These are phyloP conservation scores for Haemorhous mexicanus DNA, from an alignment of 2,113 vertebrate species.

Conservation along the genomic window DNA sequence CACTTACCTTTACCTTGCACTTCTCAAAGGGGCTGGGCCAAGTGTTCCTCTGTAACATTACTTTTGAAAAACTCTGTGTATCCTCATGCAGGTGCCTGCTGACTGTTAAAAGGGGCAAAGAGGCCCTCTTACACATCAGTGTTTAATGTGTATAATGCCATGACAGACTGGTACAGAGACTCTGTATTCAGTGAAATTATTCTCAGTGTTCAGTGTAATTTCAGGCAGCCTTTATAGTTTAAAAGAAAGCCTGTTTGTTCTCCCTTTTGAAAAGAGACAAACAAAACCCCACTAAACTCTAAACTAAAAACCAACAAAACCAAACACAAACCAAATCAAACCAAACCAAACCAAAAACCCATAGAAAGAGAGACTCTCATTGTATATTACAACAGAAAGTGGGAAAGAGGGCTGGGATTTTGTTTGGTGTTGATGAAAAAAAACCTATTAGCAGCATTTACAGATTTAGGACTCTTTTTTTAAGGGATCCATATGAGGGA, in stretches of 20 bases:
- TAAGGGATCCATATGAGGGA: not conserved
- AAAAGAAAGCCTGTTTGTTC: not conserved
- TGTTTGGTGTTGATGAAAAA: not conserved
- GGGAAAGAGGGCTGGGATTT: not conserved
- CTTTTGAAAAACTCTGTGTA: not conserved
- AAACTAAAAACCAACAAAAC: not conserved
- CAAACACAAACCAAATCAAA: not conserved
- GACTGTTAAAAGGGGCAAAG: not conserved
- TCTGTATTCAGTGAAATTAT: not conserved
- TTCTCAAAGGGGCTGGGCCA: not conserved
- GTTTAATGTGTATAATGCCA: not conserved
- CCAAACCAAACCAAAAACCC: not conserved
- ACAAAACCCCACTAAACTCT: not conserved
- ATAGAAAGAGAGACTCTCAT: not conserved
- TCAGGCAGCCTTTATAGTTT: not conserved
- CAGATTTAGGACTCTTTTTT: not conserved
- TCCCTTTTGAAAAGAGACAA: not conserved
- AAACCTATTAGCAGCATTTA: not conserved
- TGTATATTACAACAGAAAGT: not conserved
- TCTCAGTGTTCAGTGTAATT: not conserved
- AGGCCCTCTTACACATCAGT: not conserved
- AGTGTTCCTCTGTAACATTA: not conserved
- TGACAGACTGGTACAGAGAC: not conserved
- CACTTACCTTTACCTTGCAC: slow-evolving; percentile 25
- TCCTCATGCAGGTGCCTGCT: not conserved